Conservation (phyloP, 2,888 invertebrate species). For the Drosophila mercatorum region DNA sequence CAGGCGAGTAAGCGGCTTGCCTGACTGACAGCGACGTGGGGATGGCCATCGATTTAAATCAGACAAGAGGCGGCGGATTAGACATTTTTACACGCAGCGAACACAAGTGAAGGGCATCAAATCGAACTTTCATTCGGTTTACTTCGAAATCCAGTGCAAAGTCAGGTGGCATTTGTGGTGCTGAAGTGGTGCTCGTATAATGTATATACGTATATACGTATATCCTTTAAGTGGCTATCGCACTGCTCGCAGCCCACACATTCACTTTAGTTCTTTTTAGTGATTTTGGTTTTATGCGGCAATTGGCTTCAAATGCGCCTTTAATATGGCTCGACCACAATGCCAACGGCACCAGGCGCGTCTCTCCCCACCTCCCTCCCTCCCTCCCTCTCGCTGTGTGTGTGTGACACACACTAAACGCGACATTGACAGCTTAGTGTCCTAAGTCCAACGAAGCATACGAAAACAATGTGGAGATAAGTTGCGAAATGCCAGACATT, state of each 20-base stretch:
- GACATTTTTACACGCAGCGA: conserved; percentile 6
- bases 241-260: conserved; percentile 12
- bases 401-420: conserved; percentile 23
- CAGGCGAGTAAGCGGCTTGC: conserved; percentile 30
- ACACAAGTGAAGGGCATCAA: conserved; percentile 3
- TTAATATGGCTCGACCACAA: conserved; percentile 33
- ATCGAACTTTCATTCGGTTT: conserved; percentile 4
- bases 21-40: conserved; percentile 5
- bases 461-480: conserved; percentile 52
- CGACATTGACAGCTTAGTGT: conserved; percentile 42
- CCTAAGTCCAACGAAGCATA: conserved; percentile 42
- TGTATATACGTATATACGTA: neutral
- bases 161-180: conserved; percentile 5
- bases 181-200: neutral
- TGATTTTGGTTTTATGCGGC: conserved; percentile 51
- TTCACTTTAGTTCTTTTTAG: conserved; percentile 25
- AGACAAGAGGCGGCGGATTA: conserved; percentile 11
- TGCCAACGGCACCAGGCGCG: neutral
- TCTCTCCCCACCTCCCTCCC: no score
- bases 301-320: conserved; percentile 54
- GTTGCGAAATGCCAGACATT: conserved; percentile 26
- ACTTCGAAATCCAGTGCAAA: neutral
- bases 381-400: neutral
- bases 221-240: conserved; percentile 2
- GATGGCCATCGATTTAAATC: conserved; percentile 4